phyloP scores from a whole-genome alignment of 2,888 invertebrate genomes.

The Synanthedon myopaeformis region DNA sequence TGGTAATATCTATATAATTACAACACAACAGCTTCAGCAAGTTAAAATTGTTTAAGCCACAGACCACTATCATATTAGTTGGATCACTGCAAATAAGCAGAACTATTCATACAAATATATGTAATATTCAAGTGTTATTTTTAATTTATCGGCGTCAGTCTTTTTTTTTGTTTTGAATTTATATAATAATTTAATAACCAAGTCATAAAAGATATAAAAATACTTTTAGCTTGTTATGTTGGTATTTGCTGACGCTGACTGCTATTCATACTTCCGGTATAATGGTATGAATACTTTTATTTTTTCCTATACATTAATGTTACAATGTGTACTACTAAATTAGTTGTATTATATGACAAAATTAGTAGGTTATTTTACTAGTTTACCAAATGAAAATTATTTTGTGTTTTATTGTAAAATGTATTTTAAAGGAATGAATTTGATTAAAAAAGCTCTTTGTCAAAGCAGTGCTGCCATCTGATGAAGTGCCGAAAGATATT shows the following conservation, averaged over 20 bases:
- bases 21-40: too few relatives aligned
- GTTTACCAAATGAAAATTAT: too few relatives aligned
- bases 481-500: constrained; percentile 31
- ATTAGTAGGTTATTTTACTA: too few relatives aligned
- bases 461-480: constrained; percentile 44
- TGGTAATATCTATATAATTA: too few relatives aligned
- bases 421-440: background rate
- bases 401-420: background rate
- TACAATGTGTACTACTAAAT: too few relatives aligned
- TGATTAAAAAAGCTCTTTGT: background rate
- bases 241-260: constrained; percentile 63
- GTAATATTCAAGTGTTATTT: too few relatives aligned
- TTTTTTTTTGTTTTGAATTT: too few relatives aligned
- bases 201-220: background rate
- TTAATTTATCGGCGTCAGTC: too few relatives aligned
- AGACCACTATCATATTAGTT: background rate
- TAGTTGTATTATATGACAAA: too few relatives aligned
- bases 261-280: constrained; percentile 30
- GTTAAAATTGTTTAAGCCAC: background rate
- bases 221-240: constrained; percentile 16
- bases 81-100: background rate
- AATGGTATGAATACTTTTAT: constrained; percentile 2
- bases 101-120: background rate
- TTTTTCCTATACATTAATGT: background rate
- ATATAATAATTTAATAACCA: too few relatives aligned